These are phyloP conservation scores for Heliothis virescens DNA, from an alignment of 1,140 invertebrate species.

Conservation along the genomic window DNA sequence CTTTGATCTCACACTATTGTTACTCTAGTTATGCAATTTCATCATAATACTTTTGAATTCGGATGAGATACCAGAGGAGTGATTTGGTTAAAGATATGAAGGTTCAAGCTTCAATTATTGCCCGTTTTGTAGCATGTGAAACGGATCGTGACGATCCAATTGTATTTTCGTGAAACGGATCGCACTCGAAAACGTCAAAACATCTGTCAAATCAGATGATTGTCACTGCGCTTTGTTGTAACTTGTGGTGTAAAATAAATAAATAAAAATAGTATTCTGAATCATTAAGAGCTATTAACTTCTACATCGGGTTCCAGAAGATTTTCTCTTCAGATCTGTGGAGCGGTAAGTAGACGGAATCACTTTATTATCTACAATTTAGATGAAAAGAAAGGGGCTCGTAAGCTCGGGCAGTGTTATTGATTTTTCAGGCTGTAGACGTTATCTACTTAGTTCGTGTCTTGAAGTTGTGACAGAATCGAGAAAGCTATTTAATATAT, in stretches of 20 bases:
- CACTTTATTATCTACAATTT: slow-evolving; percentile 23
- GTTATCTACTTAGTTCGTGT: slow-evolving; percentile 49
- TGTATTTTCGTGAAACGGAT: slow-evolving; percentile 42
- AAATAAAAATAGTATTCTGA: slow-evolving; percentile 58
- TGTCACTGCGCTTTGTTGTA: slow-evolving; percentile 56
- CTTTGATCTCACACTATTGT: no score
- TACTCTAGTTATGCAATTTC: no score
- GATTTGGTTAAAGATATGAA: not conserved
- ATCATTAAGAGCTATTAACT: slow-evolving; percentile 41
- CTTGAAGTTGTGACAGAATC: slow-evolving; percentile 33
- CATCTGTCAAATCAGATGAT: slow-evolving; percentile 58
- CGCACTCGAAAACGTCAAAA: slow-evolving; percentile 44
- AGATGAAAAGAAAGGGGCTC: slow-evolving; percentile 38
- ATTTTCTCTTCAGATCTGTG: slow-evolving; percentile 38
- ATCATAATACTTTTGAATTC: no score
- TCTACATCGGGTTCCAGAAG: slow-evolving; percentile 24
- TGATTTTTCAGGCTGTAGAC: slow-evolving; percentile 69
- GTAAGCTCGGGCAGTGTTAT: slow-evolving; percentile 63
- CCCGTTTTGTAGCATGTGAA: not conserved
- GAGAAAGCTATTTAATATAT: slow-evolving; percentile 5
- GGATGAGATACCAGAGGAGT: no score
- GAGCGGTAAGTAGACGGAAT: slow-evolving; percentile 56
- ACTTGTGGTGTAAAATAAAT: slow-evolving; percentile 58
- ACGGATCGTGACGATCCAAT: not conserved
- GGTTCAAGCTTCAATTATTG: not conserved